Evolutionary conservation across 2,113 vertebrate species (phyloP).

Genomic region (Bungarus multicinctus): DNA sequence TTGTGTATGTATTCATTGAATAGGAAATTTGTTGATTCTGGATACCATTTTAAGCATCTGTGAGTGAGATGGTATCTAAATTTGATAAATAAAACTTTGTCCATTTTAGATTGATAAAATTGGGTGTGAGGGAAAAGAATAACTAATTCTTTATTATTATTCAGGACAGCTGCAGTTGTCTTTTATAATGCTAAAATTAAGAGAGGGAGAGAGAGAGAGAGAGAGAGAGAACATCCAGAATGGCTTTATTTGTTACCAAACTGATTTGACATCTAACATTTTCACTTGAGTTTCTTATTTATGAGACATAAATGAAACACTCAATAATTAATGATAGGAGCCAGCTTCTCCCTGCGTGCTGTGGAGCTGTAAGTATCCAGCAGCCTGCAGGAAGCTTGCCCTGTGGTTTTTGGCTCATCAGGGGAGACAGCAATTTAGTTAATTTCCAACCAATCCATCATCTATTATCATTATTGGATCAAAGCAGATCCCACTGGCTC

Average conservation of each 20-base stretch:
- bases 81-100: not conserved
- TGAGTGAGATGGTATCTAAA: not conserved
- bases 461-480: slow-evolving; percentile 36
- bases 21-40: not conserved
- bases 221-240: slow-evolving; percentile 29
- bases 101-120: slow-evolving; percentile 34
- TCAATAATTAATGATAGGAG: slow-evolving; percentile 60
- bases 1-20: not conserved
- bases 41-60: not conserved
- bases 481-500: slow-evolving; percentile 4
- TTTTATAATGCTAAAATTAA: slow-evolving; percentile 51
- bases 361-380: slow-evolving; percentile 34
- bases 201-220: slow-evolving; percentile 14
- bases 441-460: slow-evolving; percentile 8
- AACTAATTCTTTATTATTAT: slow-evolving; percentile 46
- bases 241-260: slow-evolving; percentile 53
- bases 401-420: slow-evolving; percentile 37
- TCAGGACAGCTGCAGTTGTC: slow-evolving; percentile 59
- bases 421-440: slow-evolving; percentile 22
- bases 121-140: slow-evolving; percentile 47
- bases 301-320: slow-evolving; percentile 64
- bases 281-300: slow-evolving; percentile 64
- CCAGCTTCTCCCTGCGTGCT: slow-evolving; percentile 38
- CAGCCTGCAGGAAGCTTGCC: not conserved
- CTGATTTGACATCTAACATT: slow-evolving; percentile 59